Evolutionary conservation across 2,113 vertebrate species (phyloP).

Genomic region (Chloropsis hardwickii): DNA sequence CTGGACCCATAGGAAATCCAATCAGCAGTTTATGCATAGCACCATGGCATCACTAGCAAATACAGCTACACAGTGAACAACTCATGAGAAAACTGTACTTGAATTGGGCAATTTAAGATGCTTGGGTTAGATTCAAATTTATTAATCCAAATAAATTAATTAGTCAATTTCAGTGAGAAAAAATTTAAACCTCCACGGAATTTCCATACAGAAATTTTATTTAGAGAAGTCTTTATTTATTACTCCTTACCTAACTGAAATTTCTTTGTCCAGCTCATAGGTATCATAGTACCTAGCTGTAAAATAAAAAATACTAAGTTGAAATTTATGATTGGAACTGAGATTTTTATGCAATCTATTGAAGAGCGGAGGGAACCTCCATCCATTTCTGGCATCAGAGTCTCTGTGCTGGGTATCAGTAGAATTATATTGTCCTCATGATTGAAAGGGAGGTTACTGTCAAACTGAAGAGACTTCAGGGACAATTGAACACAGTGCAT

Average conservation of each 20-base stretch:
- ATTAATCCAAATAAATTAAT: not conserved
- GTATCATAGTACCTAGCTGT: not conserved
- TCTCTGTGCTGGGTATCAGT: not conserved
- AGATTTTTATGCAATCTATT: not conserved
- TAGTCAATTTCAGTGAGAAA: not conserved
- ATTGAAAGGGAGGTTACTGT: not conserved
- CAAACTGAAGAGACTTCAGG: not conserved
- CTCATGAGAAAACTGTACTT: not conserved
- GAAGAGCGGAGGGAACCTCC: not conserved
- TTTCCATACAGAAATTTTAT: not conserved
- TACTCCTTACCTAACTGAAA: not conserved
- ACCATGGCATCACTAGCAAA: not conserved
- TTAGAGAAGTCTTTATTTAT: not conserved
- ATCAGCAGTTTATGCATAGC: not conserved
- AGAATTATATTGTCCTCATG: accelerated
- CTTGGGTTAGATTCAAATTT: not conserved
- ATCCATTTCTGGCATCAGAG: not conserved
- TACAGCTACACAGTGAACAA: not conserved
- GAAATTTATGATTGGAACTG: not conserved
- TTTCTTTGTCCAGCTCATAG: not conserved
- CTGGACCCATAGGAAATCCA: not conserved
- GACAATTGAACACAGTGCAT: not conserved
- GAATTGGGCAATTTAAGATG: not conserved
- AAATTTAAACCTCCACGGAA: not conserved
- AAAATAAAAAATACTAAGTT: not conserved